Percentiles rank a stretch among this genome's conserved stretches.
These are phyloP conservation scores for Vidua macroura DNA, from an alignment of 2,113 vertebrate species.

Conservation along the genomic window DNA sequence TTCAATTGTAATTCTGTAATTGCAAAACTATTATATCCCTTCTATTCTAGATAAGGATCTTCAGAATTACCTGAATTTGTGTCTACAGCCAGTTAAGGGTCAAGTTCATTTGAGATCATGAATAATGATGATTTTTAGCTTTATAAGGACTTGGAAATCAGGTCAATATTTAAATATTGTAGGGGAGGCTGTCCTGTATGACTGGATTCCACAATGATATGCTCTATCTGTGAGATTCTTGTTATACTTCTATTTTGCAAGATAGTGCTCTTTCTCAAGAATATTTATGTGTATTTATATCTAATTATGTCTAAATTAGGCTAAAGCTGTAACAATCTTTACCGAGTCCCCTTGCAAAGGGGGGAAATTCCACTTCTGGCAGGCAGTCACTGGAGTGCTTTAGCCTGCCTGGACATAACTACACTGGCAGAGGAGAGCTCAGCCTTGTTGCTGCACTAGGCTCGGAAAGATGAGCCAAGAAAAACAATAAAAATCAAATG, in stretches of 20 bases:
- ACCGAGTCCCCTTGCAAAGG: background rate
- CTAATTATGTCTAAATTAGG: background rate
- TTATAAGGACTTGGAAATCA: background rate
- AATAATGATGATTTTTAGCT: background rate
- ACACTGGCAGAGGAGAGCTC: background rate
- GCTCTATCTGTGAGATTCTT: background rate
- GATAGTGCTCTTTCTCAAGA: background rate
- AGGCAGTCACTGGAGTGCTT: background rate
- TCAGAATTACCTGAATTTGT: background rate
- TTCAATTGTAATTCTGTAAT: background rate
- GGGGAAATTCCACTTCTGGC: background rate
- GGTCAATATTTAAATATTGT: background rate
- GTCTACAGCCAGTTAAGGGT: background rate
- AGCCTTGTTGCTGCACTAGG: background rate
- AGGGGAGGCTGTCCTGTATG: background rate
- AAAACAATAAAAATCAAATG: background rate
- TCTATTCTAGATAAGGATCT: background rate
- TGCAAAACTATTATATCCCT: background rate
- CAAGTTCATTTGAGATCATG: background rate
- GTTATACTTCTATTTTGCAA: background rate
- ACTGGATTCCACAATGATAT: background rate
- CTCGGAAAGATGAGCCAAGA: background rate
- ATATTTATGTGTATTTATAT: background rate
- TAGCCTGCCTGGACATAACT: background rate
- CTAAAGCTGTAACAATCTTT: background rate